phyloP scores from a whole-genome alignment of 1,140 invertebrate genomes.

The Calosoma granatense region DNA sequence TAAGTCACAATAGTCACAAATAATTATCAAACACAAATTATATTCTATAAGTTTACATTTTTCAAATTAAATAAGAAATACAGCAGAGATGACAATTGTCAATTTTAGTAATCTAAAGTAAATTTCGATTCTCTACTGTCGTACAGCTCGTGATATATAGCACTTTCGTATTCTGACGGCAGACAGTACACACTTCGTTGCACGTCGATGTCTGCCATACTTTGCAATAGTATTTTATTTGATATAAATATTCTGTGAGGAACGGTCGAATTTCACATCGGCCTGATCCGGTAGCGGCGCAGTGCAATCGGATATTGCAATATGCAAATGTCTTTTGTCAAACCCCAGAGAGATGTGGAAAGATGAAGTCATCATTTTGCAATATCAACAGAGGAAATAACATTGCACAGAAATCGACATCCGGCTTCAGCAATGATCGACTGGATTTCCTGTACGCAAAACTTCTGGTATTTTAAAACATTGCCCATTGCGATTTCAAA shows the following conservation, averaged over 20 bases:
- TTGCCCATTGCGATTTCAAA: too few species aligned
- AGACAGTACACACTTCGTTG: neutral
- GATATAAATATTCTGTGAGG: constrained; percentile 2
- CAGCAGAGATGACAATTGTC: neutral
- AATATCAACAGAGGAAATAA: neutral
- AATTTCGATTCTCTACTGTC: neutral
- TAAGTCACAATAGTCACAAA: too few species aligned
- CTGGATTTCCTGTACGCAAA: too few species aligned
- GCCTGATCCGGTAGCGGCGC: neutral
- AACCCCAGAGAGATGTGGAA: neutral
- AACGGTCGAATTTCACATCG: neutral
- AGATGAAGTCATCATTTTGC: neutral
- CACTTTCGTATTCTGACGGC: neutral
- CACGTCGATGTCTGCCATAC: neutral
- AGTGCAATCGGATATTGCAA: constrained; percentile 3
- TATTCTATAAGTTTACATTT: too few species aligned
- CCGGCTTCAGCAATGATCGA: too few species aligned
- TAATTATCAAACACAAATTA: too few species aligned
- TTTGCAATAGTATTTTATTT: neutral
- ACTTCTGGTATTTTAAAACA: neutral
- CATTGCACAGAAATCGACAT: too few species aligned
- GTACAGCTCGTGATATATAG: neutral
- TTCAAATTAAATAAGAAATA: too few species aligned
- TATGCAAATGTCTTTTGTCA: neutral
- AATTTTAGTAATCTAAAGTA: neutral